A percentile compares a stretch with the other conserved stretches of the same genome.
These are phyloP conservation scores for Yponomeuta sedellus DNA, from an alignment of 2,888 invertebrate genomes.

Conservation along the genomic window DNA sequence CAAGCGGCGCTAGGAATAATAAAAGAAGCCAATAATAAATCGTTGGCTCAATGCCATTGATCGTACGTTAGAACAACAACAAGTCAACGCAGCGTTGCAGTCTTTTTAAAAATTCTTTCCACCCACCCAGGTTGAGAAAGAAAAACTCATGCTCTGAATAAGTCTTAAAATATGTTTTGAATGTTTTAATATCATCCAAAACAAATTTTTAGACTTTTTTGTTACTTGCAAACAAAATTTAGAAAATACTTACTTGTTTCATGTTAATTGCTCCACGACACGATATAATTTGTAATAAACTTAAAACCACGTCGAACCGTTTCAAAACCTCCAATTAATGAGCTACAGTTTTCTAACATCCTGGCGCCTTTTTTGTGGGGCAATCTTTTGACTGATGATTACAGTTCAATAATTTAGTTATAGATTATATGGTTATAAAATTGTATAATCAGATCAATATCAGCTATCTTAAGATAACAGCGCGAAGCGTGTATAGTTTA, in stretches of 20 bases:
- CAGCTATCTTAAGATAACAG: background rate
- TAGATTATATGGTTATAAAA: background rate
- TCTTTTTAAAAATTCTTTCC: background rate
- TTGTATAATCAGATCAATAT: background rate
- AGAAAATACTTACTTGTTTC: background rate
- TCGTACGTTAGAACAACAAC: slow-evolving; percentile 17
- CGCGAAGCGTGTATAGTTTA: background rate
- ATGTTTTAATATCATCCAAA: no score
- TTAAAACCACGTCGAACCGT: background rate
- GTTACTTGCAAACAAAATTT: background rate
- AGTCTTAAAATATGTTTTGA: background rate
- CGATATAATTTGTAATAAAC: background rate
- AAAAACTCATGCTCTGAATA: background rate
- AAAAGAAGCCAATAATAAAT: slow-evolving; percentile 24
- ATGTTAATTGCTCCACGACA: background rate
- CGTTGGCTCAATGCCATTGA: slow-evolving; percentile 18
- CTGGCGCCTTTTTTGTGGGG: background rate
- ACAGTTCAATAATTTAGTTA: background rate
- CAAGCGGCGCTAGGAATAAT: slow-evolving; percentile 30
- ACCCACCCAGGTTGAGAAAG: background rate
- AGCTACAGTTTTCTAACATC: background rate
- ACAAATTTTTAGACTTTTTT: background rate
- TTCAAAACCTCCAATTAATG: background rate
- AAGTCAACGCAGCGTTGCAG: background rate
- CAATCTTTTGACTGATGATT: background rate